These are phyloP conservation scores for Cabera pusaria DNA, from an alignment of 2,888 invertebrate genomes.

Conservation along the genomic window DNA sequence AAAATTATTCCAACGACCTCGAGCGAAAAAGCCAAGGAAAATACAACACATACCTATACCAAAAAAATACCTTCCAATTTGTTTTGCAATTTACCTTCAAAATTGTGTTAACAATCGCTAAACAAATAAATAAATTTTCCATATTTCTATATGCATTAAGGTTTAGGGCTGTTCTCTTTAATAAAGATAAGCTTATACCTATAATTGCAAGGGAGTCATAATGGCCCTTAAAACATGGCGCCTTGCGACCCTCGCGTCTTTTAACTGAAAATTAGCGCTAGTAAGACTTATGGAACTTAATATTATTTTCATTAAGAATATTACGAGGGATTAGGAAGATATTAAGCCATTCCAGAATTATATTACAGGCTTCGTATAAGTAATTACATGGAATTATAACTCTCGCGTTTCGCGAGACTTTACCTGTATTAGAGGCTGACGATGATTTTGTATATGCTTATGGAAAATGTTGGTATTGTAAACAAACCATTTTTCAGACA, in stretches of 20 bases:
- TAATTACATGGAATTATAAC: slow-evolving; percentile 12
- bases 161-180: slow-evolving; percentile 26
- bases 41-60: too few species aligned
- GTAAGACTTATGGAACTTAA: slow-evolving; percentile 36
- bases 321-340: slow-evolving; percentile 25
- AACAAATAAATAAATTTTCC: neutral
- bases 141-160: slow-evolving; percentile 3
- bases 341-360: slow-evolving; percentile 22
- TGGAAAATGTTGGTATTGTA: too few species aligned
- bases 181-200: slow-evolving; percentile 51
- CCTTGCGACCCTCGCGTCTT: slow-evolving; percentile 25
- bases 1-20: too few species aligned
- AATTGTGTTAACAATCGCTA: too few species aligned
- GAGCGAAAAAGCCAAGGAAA: too few species aligned
- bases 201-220: slow-evolving; percentile 54
- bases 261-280: slow-evolving; percentile 37
- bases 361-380: slow-evolving; percentile 12
- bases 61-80: too few species aligned
- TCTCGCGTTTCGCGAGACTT: slow-evolving; percentile 4
- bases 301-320: slow-evolving; percentile 48
- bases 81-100: too few species aligned
- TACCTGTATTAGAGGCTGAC: slow-evolving; percentile 11
- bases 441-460: slow-evolving; percentile 1
- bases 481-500: too few species aligned
- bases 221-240: slow-evolving; percentile 58